Evolutionary conservation across 64 coral and sea anemone species (phyloP), one percentile per base, ranked within the genome.

Genomic region (Montipora efflorescens): DNA sequence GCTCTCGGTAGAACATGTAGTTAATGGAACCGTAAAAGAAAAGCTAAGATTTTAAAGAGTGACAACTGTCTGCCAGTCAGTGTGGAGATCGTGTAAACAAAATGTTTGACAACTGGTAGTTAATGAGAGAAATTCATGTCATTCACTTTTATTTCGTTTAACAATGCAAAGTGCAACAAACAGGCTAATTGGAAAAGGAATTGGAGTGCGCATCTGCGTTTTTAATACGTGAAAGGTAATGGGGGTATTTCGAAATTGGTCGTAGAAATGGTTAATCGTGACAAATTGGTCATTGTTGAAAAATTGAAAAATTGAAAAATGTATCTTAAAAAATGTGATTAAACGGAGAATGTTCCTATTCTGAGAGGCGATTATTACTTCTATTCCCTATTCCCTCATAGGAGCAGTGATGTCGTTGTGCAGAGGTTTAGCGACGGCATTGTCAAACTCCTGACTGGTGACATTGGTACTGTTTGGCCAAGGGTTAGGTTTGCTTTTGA

Each of bases 391-490:
- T 9, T 23, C 61, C 11, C 57, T n/a, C 76, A 78, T 78, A 5
- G 76, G 12, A 78, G 45, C 11, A 47, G 76, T 78, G 44, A 50
- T 51, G 76, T 78, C 45, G 43, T 9, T 47, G 44, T 78, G 76
- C 36, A 78, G 44, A 0, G 76, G 76, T 78, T 78, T 78, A 11
- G 46, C 3, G 8, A 78, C 15, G 15, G 76, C 76, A 78, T 78
- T 78, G 16, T 88, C 22, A 76, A 59, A 88, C 53, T 88, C 72
- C 75, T 76, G 69, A 44, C 4, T 7, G 57, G 19, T 88, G 19
- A 88, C 25, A 76, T 21, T 78, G 16, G 87, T 66, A 51, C 15
- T 87, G 67, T 47, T 55, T 11, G 90, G 90, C 90, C 90, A 84
- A 13, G 79, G 14, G 14, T 51, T 19, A 13, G 59, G 91, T 55